Conservation (phyloP, 2,888 invertebrate genomes). For the Pollenia angustigena region DNA sequence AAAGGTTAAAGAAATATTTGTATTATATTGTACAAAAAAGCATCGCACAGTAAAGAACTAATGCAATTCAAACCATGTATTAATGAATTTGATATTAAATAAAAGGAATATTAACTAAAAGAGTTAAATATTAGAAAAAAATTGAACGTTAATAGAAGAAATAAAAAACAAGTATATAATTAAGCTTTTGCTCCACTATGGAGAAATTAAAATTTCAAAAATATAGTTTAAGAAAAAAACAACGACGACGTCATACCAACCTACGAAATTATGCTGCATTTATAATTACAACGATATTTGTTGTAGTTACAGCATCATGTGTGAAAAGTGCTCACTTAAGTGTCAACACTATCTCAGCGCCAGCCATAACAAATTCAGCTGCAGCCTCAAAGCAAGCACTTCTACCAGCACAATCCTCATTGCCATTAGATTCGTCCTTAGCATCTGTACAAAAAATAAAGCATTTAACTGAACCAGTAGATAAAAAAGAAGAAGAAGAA, state of each 20-base stretch:
- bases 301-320: conserved; percentile 80
- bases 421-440: conserved; percentile 73
- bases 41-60: neutral
- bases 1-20: conserved; percentile 43
- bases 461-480: conserved; percentile 43
- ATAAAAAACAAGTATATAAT: neutral
- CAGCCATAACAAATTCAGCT: conserved; percentile 42
- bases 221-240: conserved; percentile 67
- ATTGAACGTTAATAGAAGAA: no score
- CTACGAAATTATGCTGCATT: conserved; percentile 79
- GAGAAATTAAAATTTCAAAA: conserved; percentile 73
- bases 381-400: conserved; percentile 68
- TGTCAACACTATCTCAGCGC: conserved; percentile 72
- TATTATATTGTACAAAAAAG: conserved; percentile 13
- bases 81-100: conserved; percentile 9
- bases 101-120: conserved; percentile 9
- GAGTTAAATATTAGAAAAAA: neutral
- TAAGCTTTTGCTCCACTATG: conserved; percentile 40
- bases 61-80: conserved; percentile 12
- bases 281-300: conserved; percentile 78
- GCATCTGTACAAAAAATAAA: conserved; percentile 51
- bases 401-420: conserved; percentile 68
- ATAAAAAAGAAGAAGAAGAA: neutral
- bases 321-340: conserved; percentile 80
- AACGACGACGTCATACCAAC: conserved; percentile 68